Conservation (phyloP, 1,140 invertebrate species). For the Ooceraea biroi region DNA sequence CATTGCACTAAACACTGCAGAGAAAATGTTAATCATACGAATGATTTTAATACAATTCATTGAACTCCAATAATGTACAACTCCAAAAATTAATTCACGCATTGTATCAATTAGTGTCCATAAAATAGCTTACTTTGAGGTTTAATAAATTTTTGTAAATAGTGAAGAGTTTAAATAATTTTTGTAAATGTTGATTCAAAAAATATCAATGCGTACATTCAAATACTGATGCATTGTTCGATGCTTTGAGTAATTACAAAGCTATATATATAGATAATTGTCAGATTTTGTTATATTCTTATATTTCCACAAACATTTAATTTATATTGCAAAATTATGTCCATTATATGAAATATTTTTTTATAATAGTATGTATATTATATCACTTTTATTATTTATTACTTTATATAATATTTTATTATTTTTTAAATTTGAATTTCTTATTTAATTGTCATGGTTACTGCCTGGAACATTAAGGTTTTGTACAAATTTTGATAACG, state of each 20-base stretch:
- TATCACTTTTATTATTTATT: too few relatives aligned
- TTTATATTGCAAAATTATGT: background rate
- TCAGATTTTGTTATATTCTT: too few relatives aligned
- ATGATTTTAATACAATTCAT: background rate
- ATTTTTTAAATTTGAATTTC: background rate
- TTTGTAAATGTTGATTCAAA: too few relatives aligned
- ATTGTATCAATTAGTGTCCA: background rate
- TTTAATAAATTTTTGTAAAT: slow-evolving; percentile 39
- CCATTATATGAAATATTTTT: too few relatives aligned
- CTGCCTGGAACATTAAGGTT: background rate
- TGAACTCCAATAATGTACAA: background rate
- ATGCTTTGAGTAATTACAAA: too few relatives aligned
- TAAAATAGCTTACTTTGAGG: background rate
- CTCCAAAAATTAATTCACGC: slow-evolving; percentile 29
- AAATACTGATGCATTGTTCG: slow-evolving; percentile 4
- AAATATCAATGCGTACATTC: too few relatives aligned
- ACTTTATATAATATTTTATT: background rate
- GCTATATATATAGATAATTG: too few relatives aligned
- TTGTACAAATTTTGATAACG: background rate
- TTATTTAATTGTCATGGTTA: background rate
- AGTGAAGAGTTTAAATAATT: too few relatives aligned
- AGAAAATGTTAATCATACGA: too few relatives aligned
- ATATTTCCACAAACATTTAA: background rate
- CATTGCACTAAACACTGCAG: too few relatives aligned
- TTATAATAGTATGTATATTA: too few relatives aligned